Evolutionary conservation across 2,113 vertebrate species (phyloP).

Genomic region (Corapipo altera): DNA sequence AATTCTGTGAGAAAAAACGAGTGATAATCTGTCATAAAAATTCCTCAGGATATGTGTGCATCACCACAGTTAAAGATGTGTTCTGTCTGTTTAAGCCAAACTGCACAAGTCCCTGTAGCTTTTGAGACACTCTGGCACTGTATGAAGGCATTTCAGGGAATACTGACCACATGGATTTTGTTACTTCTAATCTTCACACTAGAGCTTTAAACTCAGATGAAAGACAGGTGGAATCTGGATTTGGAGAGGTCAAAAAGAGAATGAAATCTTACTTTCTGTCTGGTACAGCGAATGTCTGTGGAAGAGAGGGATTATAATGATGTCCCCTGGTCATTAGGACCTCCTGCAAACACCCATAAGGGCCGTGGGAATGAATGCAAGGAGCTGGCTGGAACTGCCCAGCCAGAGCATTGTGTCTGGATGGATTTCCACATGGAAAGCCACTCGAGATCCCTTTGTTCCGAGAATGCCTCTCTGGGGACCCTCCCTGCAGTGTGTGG

Average conservation of each 20-base stretch:
- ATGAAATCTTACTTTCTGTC: neutral
- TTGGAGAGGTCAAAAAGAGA: neutral
- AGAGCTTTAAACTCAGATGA: neutral
- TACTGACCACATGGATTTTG: neutral
- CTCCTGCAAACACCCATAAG: neutral
- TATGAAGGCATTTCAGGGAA: neutral
- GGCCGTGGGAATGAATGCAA: neutral
- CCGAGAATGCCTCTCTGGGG: neutral
- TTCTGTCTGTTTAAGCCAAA: neutral
- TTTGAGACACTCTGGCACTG: neutral
- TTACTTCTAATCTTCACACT: neutral
- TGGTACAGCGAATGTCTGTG: neutral
- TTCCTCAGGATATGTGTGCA: neutral
- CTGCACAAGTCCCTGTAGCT: neutral
- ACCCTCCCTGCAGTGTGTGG: neutral
- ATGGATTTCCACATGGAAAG: neutral
- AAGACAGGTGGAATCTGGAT: neutral
- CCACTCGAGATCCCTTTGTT: neutral
- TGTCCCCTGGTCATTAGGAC: neutral
- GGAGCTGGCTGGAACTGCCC: neutral
- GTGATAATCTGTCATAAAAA: neutral
- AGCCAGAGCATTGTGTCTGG: neutral
- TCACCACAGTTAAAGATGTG: neutral
- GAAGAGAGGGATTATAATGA: neutral
- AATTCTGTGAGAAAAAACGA: neutral